These are phyloP conservation scores for Morphnarchus princeps DNA, from an alignment of 2,113 vertebrate genomes.

Conservation along the genomic window DNA sequence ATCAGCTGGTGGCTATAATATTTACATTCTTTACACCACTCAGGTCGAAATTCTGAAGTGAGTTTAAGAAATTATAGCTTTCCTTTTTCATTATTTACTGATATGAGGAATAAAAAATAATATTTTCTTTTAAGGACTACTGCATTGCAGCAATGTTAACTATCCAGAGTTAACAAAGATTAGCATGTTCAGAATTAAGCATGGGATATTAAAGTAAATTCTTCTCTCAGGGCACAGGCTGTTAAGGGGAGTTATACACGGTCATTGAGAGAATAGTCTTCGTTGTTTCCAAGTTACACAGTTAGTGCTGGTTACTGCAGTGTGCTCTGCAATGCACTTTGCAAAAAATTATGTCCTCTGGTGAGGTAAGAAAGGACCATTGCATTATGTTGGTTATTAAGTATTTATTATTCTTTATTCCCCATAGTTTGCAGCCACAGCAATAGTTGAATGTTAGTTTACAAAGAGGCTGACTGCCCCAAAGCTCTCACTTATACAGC, in stretches of 20 bases:
- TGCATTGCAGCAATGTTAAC: neutral
- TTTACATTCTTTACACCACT: neutral
- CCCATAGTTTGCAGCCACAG: neutral
- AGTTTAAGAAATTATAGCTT: neutral
- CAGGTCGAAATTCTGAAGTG: slow-evolving; percentile 7
- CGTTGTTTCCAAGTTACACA: neutral
- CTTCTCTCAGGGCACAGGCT: neutral
- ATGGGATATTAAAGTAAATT: neutral
- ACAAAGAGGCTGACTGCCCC: neutral
- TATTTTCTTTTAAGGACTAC: neutral
- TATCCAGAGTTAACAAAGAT: neutral
- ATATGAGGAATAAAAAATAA: neutral
- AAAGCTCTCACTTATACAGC: neutral
- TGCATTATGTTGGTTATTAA: neutral
- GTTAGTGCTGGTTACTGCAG: neutral
- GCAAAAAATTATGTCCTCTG: neutral
- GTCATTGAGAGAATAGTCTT: neutral
- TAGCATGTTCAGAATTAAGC: neutral
- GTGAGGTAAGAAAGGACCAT: neutral
- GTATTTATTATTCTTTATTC: slow-evolving; percentile 13
- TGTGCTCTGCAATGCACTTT: neutral
- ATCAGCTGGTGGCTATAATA: neutral
- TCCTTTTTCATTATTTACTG: neutral
- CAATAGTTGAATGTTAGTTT: neutral
- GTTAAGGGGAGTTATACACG: neutral